Percentiles rank a stretch among this genome's conserved stretches.
Conservation (phyloP, 2,797 vertebrate species). For the Fratercula arctica region DNA sequence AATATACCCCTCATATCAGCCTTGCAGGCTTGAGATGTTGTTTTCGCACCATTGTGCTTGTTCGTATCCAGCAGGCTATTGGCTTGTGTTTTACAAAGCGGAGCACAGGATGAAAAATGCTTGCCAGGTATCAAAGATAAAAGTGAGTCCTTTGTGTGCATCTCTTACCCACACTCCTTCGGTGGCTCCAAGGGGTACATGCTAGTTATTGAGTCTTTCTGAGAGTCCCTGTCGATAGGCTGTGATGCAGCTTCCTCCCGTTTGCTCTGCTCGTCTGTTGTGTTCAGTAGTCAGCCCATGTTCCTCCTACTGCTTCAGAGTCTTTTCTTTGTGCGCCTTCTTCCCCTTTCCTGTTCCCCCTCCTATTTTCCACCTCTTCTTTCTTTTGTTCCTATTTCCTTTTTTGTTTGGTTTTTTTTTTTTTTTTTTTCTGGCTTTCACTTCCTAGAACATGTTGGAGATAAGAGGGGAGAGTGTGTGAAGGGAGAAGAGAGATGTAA, state of each 20-base stretch:
- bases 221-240: background rate
- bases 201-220: background rate
- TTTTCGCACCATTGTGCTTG: constrained; percentile 9
- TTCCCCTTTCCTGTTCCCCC: background rate
- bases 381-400: background rate
- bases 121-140: constrained; percentile 13
- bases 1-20: background rate
- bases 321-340: background rate
- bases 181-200: background rate
- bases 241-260: background rate
- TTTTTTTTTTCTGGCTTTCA: background rate
- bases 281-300: background rate
- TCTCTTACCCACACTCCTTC: background rate
- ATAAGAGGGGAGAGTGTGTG: background rate
- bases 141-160: background rate
- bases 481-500: background rate
- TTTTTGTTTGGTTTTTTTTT: background rate
- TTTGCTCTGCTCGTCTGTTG: background rate
- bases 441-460: background rate
- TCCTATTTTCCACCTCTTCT: background rate
- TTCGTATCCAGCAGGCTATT: constrained; percentile 8
- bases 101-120: constrained; percentile 12
- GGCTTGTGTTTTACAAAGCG: constrained; percentile 30
- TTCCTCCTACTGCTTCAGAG: background rate
- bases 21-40: background rate